These are phyloP conservation scores for Psittacara wagleri DNA, from an alignment of 2,113 vertebrate species.

Conservation along the genomic window DNA sequence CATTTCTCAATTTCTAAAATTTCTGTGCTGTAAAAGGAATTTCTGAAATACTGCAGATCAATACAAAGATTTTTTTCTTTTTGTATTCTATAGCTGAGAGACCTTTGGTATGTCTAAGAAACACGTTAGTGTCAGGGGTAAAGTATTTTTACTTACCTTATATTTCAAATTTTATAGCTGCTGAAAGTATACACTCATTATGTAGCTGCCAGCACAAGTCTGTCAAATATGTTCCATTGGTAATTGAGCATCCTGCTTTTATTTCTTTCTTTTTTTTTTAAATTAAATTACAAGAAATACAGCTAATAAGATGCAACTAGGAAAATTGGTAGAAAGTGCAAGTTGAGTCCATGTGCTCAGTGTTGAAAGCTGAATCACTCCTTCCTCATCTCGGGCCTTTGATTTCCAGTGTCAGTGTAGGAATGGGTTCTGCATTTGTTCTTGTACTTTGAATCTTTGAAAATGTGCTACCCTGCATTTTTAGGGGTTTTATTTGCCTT, in stretches of 20 bases:
- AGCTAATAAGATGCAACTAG: constrained; percentile 30
- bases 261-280: neutral
- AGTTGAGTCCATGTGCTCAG: neutral
- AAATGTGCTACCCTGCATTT: neutral
- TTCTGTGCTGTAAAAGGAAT: constrained; percentile 38
- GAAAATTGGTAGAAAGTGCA: neutral
- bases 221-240: neutral
- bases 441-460: neutral
- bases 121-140: neutral
- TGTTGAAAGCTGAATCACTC: neutral
- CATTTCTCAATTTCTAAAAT: constrained; percentile 49
- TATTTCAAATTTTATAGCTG: constrained; percentile 44
- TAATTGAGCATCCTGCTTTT: constrained; percentile 18
- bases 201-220: neutral
- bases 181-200: constrained; percentile 52
- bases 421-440: neutral
- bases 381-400: neutral
- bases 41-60: constrained; percentile 56
- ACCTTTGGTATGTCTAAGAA: constrained; percentile 30
- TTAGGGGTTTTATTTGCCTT: neutral
- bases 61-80: constrained; percentile 45
- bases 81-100: constrained; percentile 14
- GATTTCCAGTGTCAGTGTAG: neutral
- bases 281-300: neutral
- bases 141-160: constrained; percentile 14